phyloP scores from a whole-genome alignment of 2,797 vertebrate genomes.

The Synaphobranchus kaupii region DNA sequence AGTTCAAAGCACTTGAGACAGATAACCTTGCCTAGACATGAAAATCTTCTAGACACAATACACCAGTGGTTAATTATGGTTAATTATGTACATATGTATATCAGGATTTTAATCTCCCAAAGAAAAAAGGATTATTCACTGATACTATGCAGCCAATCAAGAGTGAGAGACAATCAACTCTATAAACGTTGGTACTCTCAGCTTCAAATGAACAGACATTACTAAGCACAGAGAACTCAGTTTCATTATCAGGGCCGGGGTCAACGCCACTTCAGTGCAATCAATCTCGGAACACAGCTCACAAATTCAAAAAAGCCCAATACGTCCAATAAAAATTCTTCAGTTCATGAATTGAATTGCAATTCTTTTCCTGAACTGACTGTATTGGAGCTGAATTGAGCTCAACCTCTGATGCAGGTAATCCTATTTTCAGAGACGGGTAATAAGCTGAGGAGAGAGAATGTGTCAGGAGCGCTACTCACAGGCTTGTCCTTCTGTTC shows the following conservation, averaged over 20 bases:
- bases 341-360: no score
- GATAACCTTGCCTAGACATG: neutral
- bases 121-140: neutral
- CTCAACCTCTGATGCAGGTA: neutral
- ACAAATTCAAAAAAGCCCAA: neutral
- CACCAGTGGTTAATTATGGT: neutral
- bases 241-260: neutral
- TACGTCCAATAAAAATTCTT: no score
- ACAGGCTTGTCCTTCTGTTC: constrained; percentile 89
- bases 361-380: no score
- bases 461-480: constrained; percentile 59
- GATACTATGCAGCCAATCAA: neutral
- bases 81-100: neutral
- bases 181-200: neutral
- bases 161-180: neutral
- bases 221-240: neutral
- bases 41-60: neutral
- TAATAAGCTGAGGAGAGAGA: neutral
- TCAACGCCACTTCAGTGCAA: neutral
- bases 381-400: neutral
- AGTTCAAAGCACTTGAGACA: neutral
- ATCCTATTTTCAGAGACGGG: neutral
- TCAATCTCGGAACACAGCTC: neutral
- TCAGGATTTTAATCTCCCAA: neutral
- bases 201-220: neutral